Base-by-base conservation (phyloP, 2,797 vertebrate species). In the Hemitrygon akajei region DNA sequence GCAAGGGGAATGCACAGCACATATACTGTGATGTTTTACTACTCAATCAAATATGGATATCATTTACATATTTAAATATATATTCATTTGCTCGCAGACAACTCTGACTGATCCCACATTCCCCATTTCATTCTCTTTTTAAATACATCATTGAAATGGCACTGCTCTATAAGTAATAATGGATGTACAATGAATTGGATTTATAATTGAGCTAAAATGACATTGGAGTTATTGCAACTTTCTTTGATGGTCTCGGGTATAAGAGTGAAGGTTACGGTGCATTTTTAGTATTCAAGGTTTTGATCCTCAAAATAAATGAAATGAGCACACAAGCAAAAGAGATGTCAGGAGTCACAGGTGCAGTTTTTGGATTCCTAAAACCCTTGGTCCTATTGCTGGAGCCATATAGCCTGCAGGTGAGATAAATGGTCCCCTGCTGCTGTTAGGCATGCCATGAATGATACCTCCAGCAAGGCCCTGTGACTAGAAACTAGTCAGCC, bases 401-500 rank as follows among this genome's bases (percentile, higher is more conserved):
- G 94, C 94, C 20, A 0, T 27, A n/a, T 93, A 95, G 94, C 95
- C 95, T 91, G 94, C 95, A 96, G 96, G 96, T 96, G 95, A 96
- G 95, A 96, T 95, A 95, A 95, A 96, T 94, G 94, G 95, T 86
- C 76, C 95, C 94, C 94, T 47, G 94, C 94, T 94, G 95, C 95
- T 94, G 94, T 84, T 94, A 66, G 94, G 95, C 95, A 96, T 94
- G 94, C 94, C 94, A 95, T 96, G 96, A 96, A 95, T 94, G 95
- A 96, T 96, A 95, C 96, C 95, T 96, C 94, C 95, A 95, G 95
- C 95, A 95, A 95, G 92, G 94, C 95, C 95, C 94, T 84, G 95
- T 95, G 95, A 95, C 95, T 96, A 94, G 94, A 95, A 96, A 95
- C 95, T 94, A 94, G 95, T 96, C 95, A 96, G 95, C 95, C 96